Conservation (phyloP, 2,113 vertebrate genomes). For the Eulemur rufifrons region DNA sequence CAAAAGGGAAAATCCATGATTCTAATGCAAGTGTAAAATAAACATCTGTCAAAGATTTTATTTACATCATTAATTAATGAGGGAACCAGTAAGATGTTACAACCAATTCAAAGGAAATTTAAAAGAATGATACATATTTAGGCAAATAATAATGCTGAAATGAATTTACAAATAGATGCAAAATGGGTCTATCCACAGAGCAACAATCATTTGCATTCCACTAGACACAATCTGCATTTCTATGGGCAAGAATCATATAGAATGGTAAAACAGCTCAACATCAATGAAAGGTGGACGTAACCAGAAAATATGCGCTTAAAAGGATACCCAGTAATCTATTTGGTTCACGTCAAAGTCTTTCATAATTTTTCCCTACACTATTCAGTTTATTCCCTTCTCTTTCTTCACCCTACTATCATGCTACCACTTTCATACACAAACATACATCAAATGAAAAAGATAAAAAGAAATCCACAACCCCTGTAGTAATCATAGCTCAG, state of each 20-base stretch:
- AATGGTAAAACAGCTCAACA: not conserved
- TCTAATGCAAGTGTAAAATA: conserved; percentile 23
- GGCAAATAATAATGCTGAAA: not conserved
- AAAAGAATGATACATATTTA: not conserved
- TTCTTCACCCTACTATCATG: not conserved
- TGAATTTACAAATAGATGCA: conserved; percentile 14
- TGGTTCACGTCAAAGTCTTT: not conserved
- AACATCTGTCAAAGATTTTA: conserved; percentile 21
- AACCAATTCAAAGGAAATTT: not conserved
- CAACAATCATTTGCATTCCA: not conserved
- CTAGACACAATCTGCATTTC: not conserved
- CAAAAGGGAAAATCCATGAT: not conserved
- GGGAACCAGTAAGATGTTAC: not conserved
- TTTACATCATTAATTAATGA: not conserved
- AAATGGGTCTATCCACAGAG: not conserved
- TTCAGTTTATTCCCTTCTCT: not conserved
- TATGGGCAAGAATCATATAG: not conserved
- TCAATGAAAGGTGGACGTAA: not conserved
- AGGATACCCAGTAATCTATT: not conserved
- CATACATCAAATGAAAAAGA: not conserved
- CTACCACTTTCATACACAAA: not conserved
- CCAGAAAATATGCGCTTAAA: not conserved
- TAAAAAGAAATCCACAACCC: conserved; percentile 35
- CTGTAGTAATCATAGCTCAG: conserved; percentile 4
- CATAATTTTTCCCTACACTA: not conserved